Evolutionary conservation across 2,797 vertebrate genomes (phyloP), one percentile per base, ranked within the genome.

Genomic region (Sebastes nivosus): DNA sequence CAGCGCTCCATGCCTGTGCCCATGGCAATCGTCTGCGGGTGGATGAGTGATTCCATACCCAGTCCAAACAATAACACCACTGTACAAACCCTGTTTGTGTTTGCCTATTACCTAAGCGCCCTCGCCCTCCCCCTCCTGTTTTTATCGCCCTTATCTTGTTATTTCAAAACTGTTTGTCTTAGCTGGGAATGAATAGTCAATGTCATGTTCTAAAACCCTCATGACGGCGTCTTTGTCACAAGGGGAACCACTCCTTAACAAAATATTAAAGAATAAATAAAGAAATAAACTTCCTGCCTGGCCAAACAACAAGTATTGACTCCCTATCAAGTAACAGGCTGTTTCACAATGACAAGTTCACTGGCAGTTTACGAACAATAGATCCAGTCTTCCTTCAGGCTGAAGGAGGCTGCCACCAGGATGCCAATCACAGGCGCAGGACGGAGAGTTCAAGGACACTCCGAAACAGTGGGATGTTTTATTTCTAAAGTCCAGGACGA

Each of bases 61-160:
- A 95, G 91, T 93, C 93, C 95, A 96, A 96, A 96, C 95, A 96
- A 96, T 95, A 95, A 95, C 94, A 96, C 79, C 89, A 93, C 94
- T 95, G 93, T 95, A 95, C 94, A 95, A 95, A 94, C 92, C 84
- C 22, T 94, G 94, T 96, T 95, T 95, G 92, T 95, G 95, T 96
- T 95, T 96, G 95, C 93, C 90, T 89, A 94, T 95, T 96, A 96
- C 94, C 94, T 95, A 95, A 95, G 91, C 90, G 81, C 85, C 90
- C 90, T 22, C 71, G 3, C 84, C 91, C 89, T 71, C 78, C 24
- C 63, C 85, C 90, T 86, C 89, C 91, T 55, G 12, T 75, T 91
- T 92, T 92, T 93, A 90, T 92, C 82, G 61, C 85, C 79, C 94
- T 96, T 96, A 96, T 96, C 95, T 96, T 95, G 93, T 95, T 95